Evolutionary conservation across 2,113 vertebrate genomes (phyloP), one percentile per base, ranked within the genome.

Genomic region (Prunella himalayana): DNA sequence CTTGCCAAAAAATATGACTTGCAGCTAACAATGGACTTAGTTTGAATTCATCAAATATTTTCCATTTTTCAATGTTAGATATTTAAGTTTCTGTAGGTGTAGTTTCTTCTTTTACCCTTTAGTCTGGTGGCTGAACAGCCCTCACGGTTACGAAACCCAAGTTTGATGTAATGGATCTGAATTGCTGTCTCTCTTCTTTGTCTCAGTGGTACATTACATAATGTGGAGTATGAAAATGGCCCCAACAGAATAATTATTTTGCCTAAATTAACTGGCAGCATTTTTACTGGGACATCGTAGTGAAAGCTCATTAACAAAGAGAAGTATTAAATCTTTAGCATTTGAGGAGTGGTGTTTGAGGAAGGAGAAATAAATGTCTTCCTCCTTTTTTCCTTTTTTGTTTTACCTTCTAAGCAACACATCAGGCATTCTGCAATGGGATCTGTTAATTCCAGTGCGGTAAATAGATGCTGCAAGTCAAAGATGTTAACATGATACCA

Each of bases 401-500:
- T 69, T 39, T 37, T 11, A 5, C 3, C 9, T 75, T 68, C 51
- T 78, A 88, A 91, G 41, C 19, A 57, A 45, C 54, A 61, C 25
- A 59, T 63, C n/a, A 80, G 50, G 10, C 31, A 31, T 57, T 93
- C 54, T 73, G 60, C 22, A 81, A 37, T 39, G 11, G 33, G 23
- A 47, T 83, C 21, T 77, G 63, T 70, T 92, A 82, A 90, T 81
- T 90, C 92, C 53, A 85, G 37, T 60, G 61, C 0, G 0, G 71
- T 57, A 92, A 92, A 93, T 54, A 51, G 27, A 81, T 78, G 33
- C 21, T 88, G 30, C 54, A 86, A 83, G 35, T 75, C 37, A 63
- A 90, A 75, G 69, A 92, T 71, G 80, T 90, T 90, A 93, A 81
- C 51, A 47, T 77, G 80, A 86, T 90, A 44, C 80, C 19, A 54